Evolutionary conservation across 2,113 vertebrate species (phyloP), one percentile per base, ranked within the genome.

Genomic region (Triplophysa tibetana): DNA sequence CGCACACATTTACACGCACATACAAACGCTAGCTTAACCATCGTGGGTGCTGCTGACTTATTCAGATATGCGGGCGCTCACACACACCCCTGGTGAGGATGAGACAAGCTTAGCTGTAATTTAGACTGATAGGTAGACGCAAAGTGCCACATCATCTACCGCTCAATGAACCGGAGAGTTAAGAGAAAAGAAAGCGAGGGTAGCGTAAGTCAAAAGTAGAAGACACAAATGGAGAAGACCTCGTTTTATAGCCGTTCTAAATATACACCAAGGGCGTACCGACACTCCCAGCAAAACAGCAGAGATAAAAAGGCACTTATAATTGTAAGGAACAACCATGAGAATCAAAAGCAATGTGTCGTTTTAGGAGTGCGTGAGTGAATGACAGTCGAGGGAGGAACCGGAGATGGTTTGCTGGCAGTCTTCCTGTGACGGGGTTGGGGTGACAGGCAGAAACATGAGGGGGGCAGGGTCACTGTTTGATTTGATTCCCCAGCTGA

Each of bases 121-220:
- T 89, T 88, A 86, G 83, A 79, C 79, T 70, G 77, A 87, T 75
- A 68, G 75, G n/a, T 61, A 78, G 84, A 83, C 54, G 77, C 69
- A 38, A 11, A 33, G 74, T 77, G 74, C 74, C 74, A 81, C 63
- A 81, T 75, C 63, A 81, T 75, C 63, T 81, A 72, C 67, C 54
- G 60, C 78, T 79, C 78, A 79, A 75, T 75, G 79, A 23, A 67
- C 62, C 65, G 19, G 52, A 68, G 52, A 80, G 33, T 65, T 43
- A 66, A 80, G 69, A 74, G 48, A 21, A 61, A 41, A 9, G 16
- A 73, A 45, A 14, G n/a, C 52, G 33, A 78, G 24, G 43, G 14
- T 52, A 62, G 48, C 52, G 50, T 41, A 38, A 29, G 64, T 75
- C 54, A 60, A 75, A 70, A 11, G 13, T 56, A 50, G 54, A 23